Percentiles rank a stretch among this genome's conserved stretches.
Evolutionary conservation across 2,113 vertebrate genomes (phyloP).

Genomic region (Chloroceryle aenea): DNA sequence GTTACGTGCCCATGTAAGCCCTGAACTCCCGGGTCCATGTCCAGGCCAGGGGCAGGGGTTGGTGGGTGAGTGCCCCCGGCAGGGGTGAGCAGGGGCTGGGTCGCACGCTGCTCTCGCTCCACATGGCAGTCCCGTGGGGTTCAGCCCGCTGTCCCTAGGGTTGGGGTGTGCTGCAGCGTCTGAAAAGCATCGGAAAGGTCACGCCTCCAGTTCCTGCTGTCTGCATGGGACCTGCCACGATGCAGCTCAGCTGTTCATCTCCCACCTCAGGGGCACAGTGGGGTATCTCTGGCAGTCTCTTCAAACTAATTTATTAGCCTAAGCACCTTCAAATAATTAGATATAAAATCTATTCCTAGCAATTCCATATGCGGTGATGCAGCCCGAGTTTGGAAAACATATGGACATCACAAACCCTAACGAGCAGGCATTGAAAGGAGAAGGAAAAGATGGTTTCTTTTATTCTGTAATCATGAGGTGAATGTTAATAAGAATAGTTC

Average conservation of each 20-base stretch:
- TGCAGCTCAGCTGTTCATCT: not conserved
- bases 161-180: not conserved
- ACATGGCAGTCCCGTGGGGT: not conserved
- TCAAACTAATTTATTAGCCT: not conserved
- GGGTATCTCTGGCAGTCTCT: not conserved
- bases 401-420: slow-evolving; percentile 1
- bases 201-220: not conserved
- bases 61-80: not conserved
- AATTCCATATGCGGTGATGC: not conserved
- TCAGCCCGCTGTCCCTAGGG: not conserved
- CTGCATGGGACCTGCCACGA: fast-evolving
- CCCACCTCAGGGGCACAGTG: not conserved
- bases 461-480: not conserved
- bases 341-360: not conserved
- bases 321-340: not conserved
- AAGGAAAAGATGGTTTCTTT: not conserved
- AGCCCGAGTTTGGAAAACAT: not conserved
- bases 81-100: not conserved
- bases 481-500: not conserved
- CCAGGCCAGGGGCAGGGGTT: not conserved
- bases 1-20: not conserved
- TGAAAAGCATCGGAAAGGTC: not conserved
- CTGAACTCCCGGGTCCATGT: not conserved
- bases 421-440: not conserved
- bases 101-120: too few relatives aligned